Conservation (phyloP, 2,888 invertebrate species). For the Hylaea fasciaria region DNA sequence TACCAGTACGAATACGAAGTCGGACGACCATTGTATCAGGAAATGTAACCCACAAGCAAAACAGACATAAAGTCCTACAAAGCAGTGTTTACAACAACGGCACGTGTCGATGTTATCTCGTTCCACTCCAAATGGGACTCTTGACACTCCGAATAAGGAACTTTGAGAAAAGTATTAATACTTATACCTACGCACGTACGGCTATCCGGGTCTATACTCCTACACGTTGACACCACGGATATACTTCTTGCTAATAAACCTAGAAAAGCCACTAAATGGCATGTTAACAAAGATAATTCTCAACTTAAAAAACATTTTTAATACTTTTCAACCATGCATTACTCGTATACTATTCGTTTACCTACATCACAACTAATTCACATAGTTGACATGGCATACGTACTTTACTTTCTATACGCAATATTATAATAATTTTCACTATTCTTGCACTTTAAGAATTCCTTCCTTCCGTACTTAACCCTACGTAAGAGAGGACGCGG, state of each 20-base stretch:
- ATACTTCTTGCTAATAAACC: neutral
- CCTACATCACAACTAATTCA: too few relatives aligned
- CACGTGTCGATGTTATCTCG: slow-evolving; percentile 40
- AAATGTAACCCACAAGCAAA: slow-evolving; percentile 32
- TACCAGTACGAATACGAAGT: too few relatives aligned
- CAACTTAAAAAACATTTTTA: too few relatives aligned
- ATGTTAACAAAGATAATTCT: too few relatives aligned
- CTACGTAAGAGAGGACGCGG: neutral
- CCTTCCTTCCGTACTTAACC: neutral
- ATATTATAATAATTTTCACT: too few relatives aligned
- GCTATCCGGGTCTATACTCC: slow-evolving; percentile 3
- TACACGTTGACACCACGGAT: slow-evolving; percentile 2
- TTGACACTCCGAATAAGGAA: slow-evolving; percentile 31
- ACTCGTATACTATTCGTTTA: too few relatives aligned
- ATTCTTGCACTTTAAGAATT: too few relatives aligned
- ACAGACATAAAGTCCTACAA: slow-evolving; percentile 38
- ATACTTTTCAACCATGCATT: too few relatives aligned
- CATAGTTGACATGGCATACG: too few relatives aligned
- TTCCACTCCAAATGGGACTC: slow-evolving; percentile 30
- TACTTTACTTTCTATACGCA: too few relatives aligned
- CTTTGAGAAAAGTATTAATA: slow-evolving; percentile 18
- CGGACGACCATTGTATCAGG: slow-evolving; percentile 25
- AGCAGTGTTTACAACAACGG: slow-evolving; percentile 39
- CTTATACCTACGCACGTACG: neutral
- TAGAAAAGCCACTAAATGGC: too few relatives aligned